A percentile compares a stretch with the other conserved stretches of the same genome.
These are phyloP conservation scores for Lathamus discolor DNA, from an alignment of 2,113 vertebrate species.

Conservation along the genomic window DNA sequence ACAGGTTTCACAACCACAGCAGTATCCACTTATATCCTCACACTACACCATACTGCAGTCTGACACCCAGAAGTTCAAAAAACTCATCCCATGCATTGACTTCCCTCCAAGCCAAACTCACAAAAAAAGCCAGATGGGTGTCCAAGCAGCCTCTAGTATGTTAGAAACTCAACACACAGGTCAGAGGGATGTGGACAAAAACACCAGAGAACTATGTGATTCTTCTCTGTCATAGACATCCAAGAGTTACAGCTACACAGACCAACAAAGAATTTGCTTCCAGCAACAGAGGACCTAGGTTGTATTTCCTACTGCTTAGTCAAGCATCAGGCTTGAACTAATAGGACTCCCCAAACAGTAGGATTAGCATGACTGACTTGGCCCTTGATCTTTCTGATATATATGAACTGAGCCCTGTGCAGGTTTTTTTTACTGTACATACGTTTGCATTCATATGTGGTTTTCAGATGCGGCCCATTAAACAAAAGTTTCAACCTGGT, in stretches of 20 bases:
- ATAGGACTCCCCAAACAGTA: not conserved
- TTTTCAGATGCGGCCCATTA: not conserved
- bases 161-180: not conserved
- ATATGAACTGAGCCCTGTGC: not conserved
- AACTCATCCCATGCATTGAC: not conserved
- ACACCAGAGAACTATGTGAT: not conserved
- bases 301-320: not conserved
- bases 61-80: not conserved
- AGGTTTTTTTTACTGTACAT: not conserved
- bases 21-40: not conserved
- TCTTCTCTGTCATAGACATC: not conserved
- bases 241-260: fast-evolving
- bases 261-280: not conserved
- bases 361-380: not conserved
- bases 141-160: not conserved
- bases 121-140: not conserved
- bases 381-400: not conserved
- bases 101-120: not conserved
- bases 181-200: not conserved
- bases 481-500: not conserved
- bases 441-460: not conserved
- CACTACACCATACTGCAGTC: not conserved
- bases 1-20: not conserved
- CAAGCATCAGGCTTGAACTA: not conserved
- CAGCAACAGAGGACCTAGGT: not conserved